Percentiles rank a stretch among this genome's conserved stretches.
Conservation (phyloP, 2,888 invertebrate species). For the Lissonota sp. region DNA sequence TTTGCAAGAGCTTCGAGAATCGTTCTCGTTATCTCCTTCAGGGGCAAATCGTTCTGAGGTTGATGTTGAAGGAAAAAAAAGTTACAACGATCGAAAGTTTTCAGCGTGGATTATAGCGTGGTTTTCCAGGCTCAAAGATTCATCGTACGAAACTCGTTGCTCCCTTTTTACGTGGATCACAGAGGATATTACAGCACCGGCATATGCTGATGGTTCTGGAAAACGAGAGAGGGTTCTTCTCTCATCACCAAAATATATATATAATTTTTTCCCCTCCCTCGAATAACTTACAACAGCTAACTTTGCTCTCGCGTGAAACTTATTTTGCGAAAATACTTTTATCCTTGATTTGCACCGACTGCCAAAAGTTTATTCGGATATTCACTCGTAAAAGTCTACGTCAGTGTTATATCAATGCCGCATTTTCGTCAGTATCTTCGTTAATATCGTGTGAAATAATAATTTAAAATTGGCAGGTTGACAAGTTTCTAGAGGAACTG, state of each 20-base stretch:
- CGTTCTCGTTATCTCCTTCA: slow-evolving; percentile 12
- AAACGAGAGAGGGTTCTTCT: too few relatives aligned
- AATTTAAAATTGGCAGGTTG: slow-evolving; percentile 84
- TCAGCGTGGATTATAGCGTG: slow-evolving; percentile 20
- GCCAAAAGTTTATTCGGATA: neutral
- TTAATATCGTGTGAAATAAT: neutral
- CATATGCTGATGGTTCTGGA: neutral
- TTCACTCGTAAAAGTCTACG: neutral
- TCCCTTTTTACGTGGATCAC: slow-evolving; percentile 23
- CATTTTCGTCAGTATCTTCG: slow-evolving; percentile 2
- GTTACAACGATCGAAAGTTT: slow-evolving; percentile 42
- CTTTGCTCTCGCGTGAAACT: neutral
- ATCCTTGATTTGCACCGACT: neutral
- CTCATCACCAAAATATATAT: neutral
- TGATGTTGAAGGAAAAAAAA: slow-evolving; percentile 17
- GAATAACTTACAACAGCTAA: neutral
- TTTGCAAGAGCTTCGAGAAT: slow-evolving; percentile 10
- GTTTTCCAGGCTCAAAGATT: slow-evolving; percentile 21
- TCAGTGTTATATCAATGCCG: neutral
- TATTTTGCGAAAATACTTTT: neutral
- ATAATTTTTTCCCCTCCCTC: neutral
- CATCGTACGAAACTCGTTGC: slow-evolving; percentile 20
- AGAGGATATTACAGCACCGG: slow-evolving; percentile 9
- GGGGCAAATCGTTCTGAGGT: slow-evolving; percentile 20
- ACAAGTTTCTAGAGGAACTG: slow-evolving; percentile 90